Percentiles rank a stretch among this genome's conserved stretches.
Evolutionary conservation across 1,140 invertebrate genomes (phyloP).

Genomic region (Tribolium castaneum): DNA sequence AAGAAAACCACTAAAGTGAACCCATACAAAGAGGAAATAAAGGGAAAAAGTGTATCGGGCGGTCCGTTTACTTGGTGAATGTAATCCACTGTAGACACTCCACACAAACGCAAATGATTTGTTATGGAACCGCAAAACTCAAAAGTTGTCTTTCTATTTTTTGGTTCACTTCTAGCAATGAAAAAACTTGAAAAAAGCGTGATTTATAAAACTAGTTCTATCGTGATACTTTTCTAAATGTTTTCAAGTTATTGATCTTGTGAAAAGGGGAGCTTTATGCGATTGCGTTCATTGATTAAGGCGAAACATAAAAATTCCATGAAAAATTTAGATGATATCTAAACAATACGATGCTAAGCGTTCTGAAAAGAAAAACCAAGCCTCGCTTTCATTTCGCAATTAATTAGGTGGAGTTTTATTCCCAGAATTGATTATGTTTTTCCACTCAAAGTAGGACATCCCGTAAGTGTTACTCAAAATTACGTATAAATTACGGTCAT

Average conservation of each 20-base stretch:
- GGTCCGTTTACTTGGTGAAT: neutral
- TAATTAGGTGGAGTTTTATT: neutral
- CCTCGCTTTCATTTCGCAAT: neutral
- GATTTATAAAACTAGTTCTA: neutral
- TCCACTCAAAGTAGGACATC: neutral
- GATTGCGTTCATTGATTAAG: slow-evolving; percentile 5
- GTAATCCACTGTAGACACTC: neutral
- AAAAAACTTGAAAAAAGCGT: too few species aligned
- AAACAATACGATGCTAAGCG: neutral
- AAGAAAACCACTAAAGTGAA: neutral
- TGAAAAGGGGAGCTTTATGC: neutral
- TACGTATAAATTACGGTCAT: slow-evolving; percentile 37
- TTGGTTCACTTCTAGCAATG: too few species aligned
- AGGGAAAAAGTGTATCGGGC: neutral
- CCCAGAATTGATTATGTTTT: neutral
- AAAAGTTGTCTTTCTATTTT: too few species aligned
- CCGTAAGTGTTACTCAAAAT: slow-evolving; percentile 13
- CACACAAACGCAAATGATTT: neutral
- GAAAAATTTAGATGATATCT: slow-evolving; percentile 27
- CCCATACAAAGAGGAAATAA: neutral
- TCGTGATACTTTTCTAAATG: neutral
- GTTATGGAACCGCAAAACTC: too few species aligned
- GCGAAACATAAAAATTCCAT: slow-evolving; percentile 10
- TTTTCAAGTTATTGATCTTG: slow-evolving; percentile 4
- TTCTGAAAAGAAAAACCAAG: neutral